Percentiles rank a stretch among this genome's conserved stretches.
Evolutionary conservation across 2,797 vertebrate genomes (phyloP).

Genomic region (Pelobates cultripes): DNA sequence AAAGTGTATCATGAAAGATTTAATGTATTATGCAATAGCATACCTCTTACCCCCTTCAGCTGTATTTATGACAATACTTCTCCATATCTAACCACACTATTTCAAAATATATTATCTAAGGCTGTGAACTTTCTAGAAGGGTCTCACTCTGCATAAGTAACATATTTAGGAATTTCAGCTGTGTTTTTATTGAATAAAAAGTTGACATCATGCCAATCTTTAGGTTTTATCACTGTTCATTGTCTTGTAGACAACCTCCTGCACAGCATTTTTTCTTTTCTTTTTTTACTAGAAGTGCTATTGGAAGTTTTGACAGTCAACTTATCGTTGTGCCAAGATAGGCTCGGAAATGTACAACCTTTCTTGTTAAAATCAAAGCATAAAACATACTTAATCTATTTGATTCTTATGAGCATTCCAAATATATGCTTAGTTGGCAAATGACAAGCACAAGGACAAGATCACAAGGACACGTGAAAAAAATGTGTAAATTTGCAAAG

Average conservation of each 20-base stretch:
- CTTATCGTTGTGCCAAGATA: neutral
- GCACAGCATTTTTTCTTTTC: neutral
- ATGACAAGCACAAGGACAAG: neutral
- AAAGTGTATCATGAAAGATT: neutral
- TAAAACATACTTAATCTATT: neutral
- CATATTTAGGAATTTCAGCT: neutral
- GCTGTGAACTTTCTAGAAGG: slow-evolving; percentile 3
- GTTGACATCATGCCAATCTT: slow-evolving; percentile 13
- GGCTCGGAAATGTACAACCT: neutral
- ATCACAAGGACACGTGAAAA: too few species aligned
- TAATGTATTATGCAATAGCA: neutral
- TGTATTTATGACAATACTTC: neutral
- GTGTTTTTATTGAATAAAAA: slow-evolving; percentile 14
- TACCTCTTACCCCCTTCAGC: neutral
- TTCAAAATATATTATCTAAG: neutral
- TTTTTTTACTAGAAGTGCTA: neutral
- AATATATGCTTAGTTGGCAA: neutral
- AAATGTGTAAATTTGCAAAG: too few species aligned
- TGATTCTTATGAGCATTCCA: neutral
- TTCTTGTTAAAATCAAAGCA: neutral
- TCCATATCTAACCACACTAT: neutral
- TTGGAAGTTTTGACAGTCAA: neutral
- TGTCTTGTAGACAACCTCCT: neutral
- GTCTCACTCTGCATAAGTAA: neutral
- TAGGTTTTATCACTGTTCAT: neutral